Conservation (phyloP, 1,140 invertebrate genomes). For the Hylyphantes graminicola region DNA sequence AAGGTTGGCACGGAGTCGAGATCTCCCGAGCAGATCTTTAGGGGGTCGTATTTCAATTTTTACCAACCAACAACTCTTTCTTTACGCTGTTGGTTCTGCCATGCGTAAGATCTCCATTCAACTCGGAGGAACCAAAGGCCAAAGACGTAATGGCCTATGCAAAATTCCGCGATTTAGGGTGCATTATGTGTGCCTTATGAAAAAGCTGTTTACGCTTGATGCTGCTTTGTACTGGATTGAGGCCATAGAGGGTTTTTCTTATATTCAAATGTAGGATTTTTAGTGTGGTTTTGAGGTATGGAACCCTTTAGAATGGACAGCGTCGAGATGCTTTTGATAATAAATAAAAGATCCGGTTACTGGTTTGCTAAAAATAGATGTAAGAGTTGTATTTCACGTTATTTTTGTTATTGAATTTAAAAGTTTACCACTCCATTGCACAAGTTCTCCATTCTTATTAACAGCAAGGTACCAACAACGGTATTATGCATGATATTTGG, state of each 20-base stretch:
- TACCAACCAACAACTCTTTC: slow-evolving; percentile 19
- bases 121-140: background rate
- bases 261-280: background rate
- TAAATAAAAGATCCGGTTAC: background rate
- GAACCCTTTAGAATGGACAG: background rate
- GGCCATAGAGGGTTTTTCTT: background rate
- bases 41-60: slow-evolving; percentile 32
- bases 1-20: no score
- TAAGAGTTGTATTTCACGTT: no score
- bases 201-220: slow-evolving; percentile 22
- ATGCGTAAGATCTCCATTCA: background rate
- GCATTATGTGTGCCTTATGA: background rate
- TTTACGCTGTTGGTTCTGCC: background rate
- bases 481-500: background rate
- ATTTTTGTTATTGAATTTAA: background rate
- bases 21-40: slow-evolving; percentile 7
- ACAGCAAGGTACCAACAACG: background rate
- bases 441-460: background rate
- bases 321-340: no score
- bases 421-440: background rate
- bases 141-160: slow-evolving; percentile 13
- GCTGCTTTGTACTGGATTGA: slow-evolving; percentile 13
- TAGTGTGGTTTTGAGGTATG: background rate
- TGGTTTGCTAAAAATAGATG: slow-evolving; percentile 3
- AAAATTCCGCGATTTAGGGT: slow-evolving; percentile 2